Percentiles rank a stretch among this genome's conserved stretches.
Conservation (phyloP, 2,113 vertebrate genomes). For the Cochlearius cochlearius region DNA sequence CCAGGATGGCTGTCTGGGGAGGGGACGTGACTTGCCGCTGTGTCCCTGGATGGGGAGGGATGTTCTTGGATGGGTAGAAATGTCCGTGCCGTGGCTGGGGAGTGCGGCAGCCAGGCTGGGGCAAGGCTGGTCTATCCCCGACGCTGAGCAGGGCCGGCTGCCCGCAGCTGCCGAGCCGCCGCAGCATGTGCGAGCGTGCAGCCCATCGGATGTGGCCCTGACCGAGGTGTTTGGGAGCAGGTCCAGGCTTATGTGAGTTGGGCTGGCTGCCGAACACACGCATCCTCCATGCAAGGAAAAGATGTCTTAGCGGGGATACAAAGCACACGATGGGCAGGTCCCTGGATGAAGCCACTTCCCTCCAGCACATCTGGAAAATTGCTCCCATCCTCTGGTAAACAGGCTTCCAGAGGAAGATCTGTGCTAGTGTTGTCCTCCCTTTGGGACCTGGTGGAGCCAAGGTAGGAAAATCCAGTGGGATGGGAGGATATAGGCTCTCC, state of each 20-base stretch:
- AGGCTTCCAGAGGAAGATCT: conserved; percentile 48
- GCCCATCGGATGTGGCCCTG: neutral
- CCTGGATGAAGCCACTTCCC: conserved; percentile 6
- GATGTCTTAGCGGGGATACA: neutral
- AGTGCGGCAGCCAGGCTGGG: rapidly evolving
- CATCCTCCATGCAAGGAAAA: neutral
- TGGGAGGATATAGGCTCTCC: neutral
- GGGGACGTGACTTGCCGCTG: rapidly evolving
- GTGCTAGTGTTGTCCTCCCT: conserved; percentile 20
- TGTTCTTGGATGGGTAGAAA: neutral
- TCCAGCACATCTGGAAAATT: conserved; percentile 62
- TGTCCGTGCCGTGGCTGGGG: neutral
- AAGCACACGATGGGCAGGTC: neutral
- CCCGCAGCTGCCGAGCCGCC: neutral
- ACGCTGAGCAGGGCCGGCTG: rapidly evolving
- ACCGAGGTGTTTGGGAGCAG: conserved; percentile 28
- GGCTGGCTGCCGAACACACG: neutral
- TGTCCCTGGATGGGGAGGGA: neutral
- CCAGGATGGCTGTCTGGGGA: neutral
- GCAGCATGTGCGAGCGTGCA: neutral
- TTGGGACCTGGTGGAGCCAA: conserved; percentile 14
- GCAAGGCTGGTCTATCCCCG: neutral
- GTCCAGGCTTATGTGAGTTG: neutral
- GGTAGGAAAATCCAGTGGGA: conserved; percentile 45
- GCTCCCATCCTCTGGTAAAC: conserved; percentile 45